phyloP scores from a whole-genome alignment of 2,888 invertebrate species.

The Agriopis aurantiaria region DNA sequence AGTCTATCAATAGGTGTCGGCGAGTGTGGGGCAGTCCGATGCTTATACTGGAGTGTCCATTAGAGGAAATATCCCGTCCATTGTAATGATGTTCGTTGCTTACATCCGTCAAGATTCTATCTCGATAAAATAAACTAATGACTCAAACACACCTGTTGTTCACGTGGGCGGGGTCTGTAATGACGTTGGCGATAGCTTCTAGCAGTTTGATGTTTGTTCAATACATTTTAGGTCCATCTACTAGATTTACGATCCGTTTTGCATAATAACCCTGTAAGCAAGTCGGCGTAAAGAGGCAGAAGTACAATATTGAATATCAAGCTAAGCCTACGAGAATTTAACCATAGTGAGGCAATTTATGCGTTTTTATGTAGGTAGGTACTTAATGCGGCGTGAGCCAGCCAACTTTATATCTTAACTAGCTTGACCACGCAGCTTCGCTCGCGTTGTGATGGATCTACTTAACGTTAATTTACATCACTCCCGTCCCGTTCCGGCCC shows the following conservation, averaged over 20 bases:
- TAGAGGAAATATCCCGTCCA: constrained; percentile 76
- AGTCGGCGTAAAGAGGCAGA: constrained; percentile 11
- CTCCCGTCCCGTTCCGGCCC: too few species aligned
- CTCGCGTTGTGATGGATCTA: too few species aligned
- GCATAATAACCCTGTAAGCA: constrained; percentile 31
- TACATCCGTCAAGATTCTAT: constrained; percentile 82
- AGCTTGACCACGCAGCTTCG: too few species aligned
- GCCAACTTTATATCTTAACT: too few species aligned
- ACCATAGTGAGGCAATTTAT: not conserved
- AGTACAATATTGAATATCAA: constrained; percentile 12
- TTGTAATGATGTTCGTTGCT: constrained; percentile 77
- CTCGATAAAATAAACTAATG: constrained; percentile 78
- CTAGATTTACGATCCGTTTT: constrained; percentile 46
- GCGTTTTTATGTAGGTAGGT: not conserved
- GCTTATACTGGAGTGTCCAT: constrained; percentile 70
- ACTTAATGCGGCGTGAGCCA: not conserved
- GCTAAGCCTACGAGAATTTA: not conserved
- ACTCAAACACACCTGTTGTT: constrained; percentile 76
- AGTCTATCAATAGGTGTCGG: constrained; percentile 69
- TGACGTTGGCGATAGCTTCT: constrained; percentile 71
- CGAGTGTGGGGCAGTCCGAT: constrained; percentile 47
- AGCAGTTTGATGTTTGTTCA: constrained; percentile 66
- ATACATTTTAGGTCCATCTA: constrained; percentile 52
- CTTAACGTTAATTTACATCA: too few species aligned
- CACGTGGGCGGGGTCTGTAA: constrained; percentile 65